These are phyloP conservation scores for Alethe castanea DNA, from an alignment of 2,113 vertebrate species.

Conservation along the genomic window DNA sequence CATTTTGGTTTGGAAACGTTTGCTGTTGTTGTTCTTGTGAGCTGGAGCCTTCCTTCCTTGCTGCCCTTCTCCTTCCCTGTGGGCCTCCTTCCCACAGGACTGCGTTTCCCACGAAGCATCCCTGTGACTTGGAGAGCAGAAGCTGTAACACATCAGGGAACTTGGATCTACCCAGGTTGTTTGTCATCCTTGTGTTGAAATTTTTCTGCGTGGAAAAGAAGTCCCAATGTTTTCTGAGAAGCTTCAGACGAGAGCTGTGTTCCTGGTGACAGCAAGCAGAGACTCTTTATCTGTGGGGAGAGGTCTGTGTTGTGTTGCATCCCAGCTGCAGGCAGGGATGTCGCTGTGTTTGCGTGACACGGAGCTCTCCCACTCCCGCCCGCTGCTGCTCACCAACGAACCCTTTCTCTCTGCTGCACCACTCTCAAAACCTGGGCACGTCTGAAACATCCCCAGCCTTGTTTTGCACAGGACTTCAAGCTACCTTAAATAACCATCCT, in stretches of 20 bases:
- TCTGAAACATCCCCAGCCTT: not conserved
- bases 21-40: not conserved
- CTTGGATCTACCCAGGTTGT: not conserved
- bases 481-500: not conserved
- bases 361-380: not conserved
- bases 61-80: not conserved
- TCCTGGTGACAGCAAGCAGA: not conserved
- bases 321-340: not conserved
- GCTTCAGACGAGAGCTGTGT: not conserved
- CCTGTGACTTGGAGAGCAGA: not conserved
- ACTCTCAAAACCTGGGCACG: not conserved
- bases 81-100: not conserved
- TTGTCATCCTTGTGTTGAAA: not conserved
- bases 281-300: not conserved
- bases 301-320: not conserved
- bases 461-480: not conserved
- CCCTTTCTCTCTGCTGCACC: not conserved
- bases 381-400: rapidly evolving
- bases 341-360: not conserved
- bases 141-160: not conserved
- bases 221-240: not conserved
- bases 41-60: not conserved
- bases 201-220: not conserved
- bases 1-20: not conserved
- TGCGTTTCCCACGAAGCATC: not conserved